These are phyloP conservation scores for Macrosiphum euphorbiae DNA, from an alignment of 2,888 invertebrate genomes.

Conservation along the genomic window DNA sequence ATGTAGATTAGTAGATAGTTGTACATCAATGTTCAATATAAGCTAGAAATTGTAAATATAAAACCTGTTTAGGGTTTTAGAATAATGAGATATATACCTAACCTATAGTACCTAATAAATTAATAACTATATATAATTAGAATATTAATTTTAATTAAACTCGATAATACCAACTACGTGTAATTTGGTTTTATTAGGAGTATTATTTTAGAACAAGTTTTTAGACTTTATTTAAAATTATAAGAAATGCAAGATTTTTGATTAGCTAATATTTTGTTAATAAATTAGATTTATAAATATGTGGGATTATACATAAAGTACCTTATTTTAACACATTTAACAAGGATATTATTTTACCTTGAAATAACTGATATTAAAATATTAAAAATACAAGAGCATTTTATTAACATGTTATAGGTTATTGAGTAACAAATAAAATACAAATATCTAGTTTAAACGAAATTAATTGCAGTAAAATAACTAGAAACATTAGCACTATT, in stretches of 20 bases:
- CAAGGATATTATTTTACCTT: slow-evolving; percentile 16
- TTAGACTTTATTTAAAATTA: background rate
- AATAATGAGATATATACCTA: background rate
- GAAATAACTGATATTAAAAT: slow-evolving; percentile 14
- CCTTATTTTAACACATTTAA: background rate
- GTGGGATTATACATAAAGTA: background rate
- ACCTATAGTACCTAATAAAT: background rate
- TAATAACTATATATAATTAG: background rate
- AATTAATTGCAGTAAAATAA: background rate
- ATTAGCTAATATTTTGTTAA: background rate
- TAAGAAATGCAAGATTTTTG: background rate
- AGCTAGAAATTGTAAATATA: background rate
- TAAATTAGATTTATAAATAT: background rate
- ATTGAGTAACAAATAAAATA: no score
- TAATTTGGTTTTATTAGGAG: background rate
- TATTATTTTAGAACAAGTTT: background rate
- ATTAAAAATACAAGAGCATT: background rate
- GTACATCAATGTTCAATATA: background rate
- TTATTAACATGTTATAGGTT: no score
- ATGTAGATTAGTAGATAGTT: background rate
- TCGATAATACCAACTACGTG: background rate
- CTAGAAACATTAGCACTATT: background rate
- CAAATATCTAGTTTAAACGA: background rate
- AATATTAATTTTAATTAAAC: background rate
- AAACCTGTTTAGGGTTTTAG: background rate